Evolutionary conservation across 1,140 invertebrate species (phyloP).

Genomic region (Elysia chlorotica): DNA sequence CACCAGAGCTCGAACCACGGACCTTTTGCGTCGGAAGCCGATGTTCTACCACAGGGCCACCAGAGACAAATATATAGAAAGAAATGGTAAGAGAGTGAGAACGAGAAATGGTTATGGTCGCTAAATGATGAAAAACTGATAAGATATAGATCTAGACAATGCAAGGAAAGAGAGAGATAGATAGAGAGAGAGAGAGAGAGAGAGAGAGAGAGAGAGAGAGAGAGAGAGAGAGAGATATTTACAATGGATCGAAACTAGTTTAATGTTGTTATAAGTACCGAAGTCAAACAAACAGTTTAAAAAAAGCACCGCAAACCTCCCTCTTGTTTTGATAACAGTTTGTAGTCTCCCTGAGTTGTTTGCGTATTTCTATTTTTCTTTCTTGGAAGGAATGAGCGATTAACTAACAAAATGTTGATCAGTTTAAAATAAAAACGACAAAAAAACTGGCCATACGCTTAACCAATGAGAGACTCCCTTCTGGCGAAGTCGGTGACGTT

Average conservation of each 20-base stretch:
- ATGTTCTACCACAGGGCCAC: background rate
- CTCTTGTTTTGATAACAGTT: background rate
- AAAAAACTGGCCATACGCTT: background rate
- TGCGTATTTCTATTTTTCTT: background rate
- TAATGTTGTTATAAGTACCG: background rate
- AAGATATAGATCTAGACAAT: background rate
- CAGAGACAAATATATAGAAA: background rate
- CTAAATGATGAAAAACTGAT: background rate
- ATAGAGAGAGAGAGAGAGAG: background rate
- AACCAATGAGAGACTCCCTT: too few species aligned
- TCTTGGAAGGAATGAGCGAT: background rate
- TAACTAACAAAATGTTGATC: background rate
- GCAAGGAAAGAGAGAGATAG: constrained; percentile 1
- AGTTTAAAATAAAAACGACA: background rate
- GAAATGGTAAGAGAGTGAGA: background rate
- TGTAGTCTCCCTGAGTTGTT: background rate
- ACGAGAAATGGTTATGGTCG: background rate
- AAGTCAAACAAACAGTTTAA: background rate
- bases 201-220: constrained; percentile 3
- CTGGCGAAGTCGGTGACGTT: too few species aligned
- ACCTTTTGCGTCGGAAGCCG: too few species aligned
- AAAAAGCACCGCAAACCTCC: background rate
- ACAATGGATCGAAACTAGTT: background rate
- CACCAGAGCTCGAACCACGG: background rate
- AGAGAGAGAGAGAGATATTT: background rate